Evolutionary conservation across 2,113 vertebrate species (phyloP), one percentile per base, ranked within the genome.

Genomic region (Podarcis cretensis): DNA sequence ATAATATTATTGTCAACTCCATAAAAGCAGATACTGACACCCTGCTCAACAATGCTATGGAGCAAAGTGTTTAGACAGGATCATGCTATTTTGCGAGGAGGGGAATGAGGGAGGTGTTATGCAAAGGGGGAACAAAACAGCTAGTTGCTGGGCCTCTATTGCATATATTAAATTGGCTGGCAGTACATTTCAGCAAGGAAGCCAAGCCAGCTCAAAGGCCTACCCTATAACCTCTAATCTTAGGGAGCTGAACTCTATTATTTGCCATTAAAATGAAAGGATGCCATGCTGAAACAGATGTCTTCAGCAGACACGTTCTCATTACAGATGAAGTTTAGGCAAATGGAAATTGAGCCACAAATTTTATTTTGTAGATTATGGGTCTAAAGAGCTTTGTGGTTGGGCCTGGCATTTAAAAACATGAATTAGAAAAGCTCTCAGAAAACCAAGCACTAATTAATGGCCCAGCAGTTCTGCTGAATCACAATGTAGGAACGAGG

Each of bases 231-330:
- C 96, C 96, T 96, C 96, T 97, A 97, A 98, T 98, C 96, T 97
- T 94, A 92, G 25, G 94, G 91, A 96, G 95, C 95, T 96, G 96
- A 97, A 97, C 96, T 97, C 94, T 97, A 90, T 97, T 96, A 97
- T 97, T 97, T 97, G 91, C 93, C 90, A 94, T 96, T 97, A 96
- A 97, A 97, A 98, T 98, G 97, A 98, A 94, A 96, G 95, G 96
- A 96, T 97, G 95, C 93, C 71, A 92, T 94, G 92, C 94, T 94
- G 89, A 96, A 97, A 96, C 96, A 97, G 97, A 97, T 98, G 96
- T 97, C 95, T 95, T 95, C 94, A 92, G 93, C 93, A 96, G 96
- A 95, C 93, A 90, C 25, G 84, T 92, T 95, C 96, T 97, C 96
- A 96, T 96, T 97, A 95, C 89, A 94, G 92, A 93, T 93, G 89